Base-by-base conservation (phyloP, 1,140 invertebrate genomes). In the Microvelia longipes region DNA sequence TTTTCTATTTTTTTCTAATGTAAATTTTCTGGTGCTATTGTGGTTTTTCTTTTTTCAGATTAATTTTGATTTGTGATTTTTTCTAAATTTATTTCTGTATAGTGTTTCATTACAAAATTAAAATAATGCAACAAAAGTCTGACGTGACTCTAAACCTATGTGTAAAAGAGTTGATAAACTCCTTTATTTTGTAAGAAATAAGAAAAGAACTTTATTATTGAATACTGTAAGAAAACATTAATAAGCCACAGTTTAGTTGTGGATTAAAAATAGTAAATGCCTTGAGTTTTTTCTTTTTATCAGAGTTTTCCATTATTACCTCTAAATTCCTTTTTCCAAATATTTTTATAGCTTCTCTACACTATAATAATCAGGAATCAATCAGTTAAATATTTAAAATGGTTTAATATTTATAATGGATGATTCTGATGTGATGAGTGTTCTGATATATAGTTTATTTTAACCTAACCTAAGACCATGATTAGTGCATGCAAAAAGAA, bases 31-130 rank as follows among this genome's bases (percentile, higher is more conserved):
- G 35, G 35, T 50, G 35, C 35, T 50, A 50, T 11, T 19, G 19
- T 50, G 19, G 5, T 50, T 50, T 66, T 28, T 28, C 19, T 66
- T 66, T 28, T 65, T 66, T 66, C 28, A 66, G 65, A 26, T 66
- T 26, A 25, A 19, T 26, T 28, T 66, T 66, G 28, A 66, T 26
- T 26, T 28, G 15, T 28, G n/a, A 26, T 28, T 50, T 50, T 50
- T 50, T 50, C 19, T 50, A 11, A 50, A 50, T 50, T 50, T 19
- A 11, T 50, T 50, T 50, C 19, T 50, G 35, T 50, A 19, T 11
- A 50, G 19, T 5, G 35, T 11, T 11, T 11, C 19, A 50, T 66
- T 66, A 28, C 28, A 15, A 66, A 28, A 66, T 66, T 19, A 66
- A 65, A 65, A 66, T 25, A 27, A 66, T 15, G 28, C 65, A 28